phyloP scores from a whole-genome alignment of 2,113 vertebrate species.

The Pseudonaja textilis region DNA sequence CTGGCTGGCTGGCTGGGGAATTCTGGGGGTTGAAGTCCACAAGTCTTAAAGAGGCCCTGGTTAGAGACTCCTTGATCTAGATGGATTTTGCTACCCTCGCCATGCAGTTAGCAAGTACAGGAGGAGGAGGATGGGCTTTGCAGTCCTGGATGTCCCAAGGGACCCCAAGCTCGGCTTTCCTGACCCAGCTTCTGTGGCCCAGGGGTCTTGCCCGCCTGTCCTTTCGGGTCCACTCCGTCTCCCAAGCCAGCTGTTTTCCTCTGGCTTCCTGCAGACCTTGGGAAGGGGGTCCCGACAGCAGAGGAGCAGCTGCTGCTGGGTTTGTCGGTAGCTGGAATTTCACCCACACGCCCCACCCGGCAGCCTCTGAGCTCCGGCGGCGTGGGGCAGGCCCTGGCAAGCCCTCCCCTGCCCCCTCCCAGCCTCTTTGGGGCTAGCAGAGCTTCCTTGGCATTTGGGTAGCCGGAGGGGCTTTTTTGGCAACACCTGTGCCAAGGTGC shows the following conservation, averaged over 20 bases:
- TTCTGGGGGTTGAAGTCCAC: no score
- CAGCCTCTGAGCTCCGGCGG: neutral
- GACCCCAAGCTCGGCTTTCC: neutral
- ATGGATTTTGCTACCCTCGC: neutral
- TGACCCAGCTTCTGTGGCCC: neutral
- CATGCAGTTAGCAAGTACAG: neutral
- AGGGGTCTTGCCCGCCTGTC: neutral
- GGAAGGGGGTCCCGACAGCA: neutral
- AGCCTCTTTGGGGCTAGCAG: neutral
- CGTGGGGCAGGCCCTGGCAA: neutral
- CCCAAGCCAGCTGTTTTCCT: neutral
- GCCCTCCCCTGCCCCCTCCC: neutral
- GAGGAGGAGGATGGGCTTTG: neutral
- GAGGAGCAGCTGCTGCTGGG: neutral
- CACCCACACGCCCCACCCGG: neutral
- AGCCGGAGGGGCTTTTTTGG: neutral
- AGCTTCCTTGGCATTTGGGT: neutral
- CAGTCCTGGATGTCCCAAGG: neutral
- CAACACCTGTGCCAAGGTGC: neutral
- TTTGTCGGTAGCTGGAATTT: neutral
- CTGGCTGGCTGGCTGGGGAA: no score
- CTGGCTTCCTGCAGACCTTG: neutral
- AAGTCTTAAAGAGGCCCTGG: no score
- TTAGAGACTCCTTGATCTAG: neutral
- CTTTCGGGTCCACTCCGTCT: neutral